Conservation (phyloP, 1,140 invertebrate species). For the Hyles euphorbiae region DNA sequence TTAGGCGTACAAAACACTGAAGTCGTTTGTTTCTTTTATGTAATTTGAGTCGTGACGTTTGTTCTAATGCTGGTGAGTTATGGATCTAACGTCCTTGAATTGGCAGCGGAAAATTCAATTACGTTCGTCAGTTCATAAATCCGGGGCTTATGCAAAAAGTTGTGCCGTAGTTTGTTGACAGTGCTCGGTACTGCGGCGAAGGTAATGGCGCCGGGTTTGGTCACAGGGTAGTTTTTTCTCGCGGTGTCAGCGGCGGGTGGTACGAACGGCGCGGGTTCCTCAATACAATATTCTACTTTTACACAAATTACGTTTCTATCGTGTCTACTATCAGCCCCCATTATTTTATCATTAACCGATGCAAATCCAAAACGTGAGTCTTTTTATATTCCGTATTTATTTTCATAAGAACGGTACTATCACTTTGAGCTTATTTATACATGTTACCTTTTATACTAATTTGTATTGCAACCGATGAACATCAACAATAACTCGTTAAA, state of each 20-base stretch:
- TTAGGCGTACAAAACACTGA: too few relatives aligned
- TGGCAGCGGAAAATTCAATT: constrained; percentile 9
- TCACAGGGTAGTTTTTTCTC: constrained; percentile 66
- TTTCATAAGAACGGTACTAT: constrained; percentile 4
- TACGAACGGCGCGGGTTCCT: constrained; percentile 47
- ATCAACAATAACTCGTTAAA: constrained; percentile 3
- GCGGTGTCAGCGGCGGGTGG: constrained; percentile 47
- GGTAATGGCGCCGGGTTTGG: constrained; percentile 46
- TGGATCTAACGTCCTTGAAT: neutral
- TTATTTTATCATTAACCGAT: constrained; percentile 72
- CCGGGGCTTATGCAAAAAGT: constrained; percentile 35
- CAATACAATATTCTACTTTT: constrained; percentile 60
- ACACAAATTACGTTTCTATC: constrained; percentile 73
- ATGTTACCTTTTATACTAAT: neutral
- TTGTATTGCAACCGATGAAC: neutral
- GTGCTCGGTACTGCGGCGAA: constrained; percentile 22
- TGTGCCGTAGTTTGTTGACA: constrained; percentile 40
- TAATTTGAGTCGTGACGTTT: too few relatives aligned
- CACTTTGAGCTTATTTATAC: neutral
- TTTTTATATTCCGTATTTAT: constrained; percentile 48
- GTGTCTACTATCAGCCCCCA: constrained; percentile 62
- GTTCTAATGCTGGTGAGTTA: too few relatives aligned
- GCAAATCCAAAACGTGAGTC: constrained; percentile 49
- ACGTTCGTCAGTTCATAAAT: constrained; percentile 23
- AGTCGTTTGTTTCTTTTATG: too few relatives aligned